Evolutionary conservation across 2,113 vertebrate species (phyloP), one percentile per base, ranked within the genome.

Genomic region (Rhinolophus sinicus): DNA sequence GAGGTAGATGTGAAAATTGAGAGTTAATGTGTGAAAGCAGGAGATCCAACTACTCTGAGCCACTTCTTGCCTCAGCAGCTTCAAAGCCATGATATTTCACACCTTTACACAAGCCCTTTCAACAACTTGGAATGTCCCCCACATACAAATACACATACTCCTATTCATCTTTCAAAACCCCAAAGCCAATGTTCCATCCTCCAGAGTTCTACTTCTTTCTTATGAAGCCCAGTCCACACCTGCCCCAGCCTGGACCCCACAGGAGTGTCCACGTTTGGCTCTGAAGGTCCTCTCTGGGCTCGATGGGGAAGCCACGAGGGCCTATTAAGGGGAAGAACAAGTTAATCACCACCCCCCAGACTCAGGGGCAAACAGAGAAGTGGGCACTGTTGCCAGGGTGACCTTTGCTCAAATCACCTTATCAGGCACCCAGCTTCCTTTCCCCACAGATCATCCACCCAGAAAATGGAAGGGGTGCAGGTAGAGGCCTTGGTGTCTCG

Each of bases 141-240:
- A 2, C 5, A 3, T 1, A 33, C 35, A 0, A 6, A 40, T 8
- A 47, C 2, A 26, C 70, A 35, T 19, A 58, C 96, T 93, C 82
- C 72, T 93, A 93, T 15, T 54, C 52, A 30, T 6, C 58, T 60
- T 35, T 67, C 89, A 88, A 85, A 88, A 81, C 76, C 95, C 85
- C 88, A 90, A n/a, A 70, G 33, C 22, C 47, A 52, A 60, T 47
- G 47, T 26, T 65, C 65, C 6, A 10, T 50, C 54, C 30, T n/a
- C 78, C 72, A 47, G 44, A 44, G 54, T 64, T 56, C 86, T 44
- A 8, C 52, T 62, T 9, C 54, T 30, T 65, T 62, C 67, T 81
- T 44, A 35, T 12, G 24, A 81, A 82, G 24, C 22, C 54, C 22
- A 19, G 3, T 75, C 21, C 44, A 7, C 0, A 30, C 16, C 5